phyloP scores from a whole-genome alignment of 2,113 vertebrate genomes.

The Syrmaticus mikado region DNA sequence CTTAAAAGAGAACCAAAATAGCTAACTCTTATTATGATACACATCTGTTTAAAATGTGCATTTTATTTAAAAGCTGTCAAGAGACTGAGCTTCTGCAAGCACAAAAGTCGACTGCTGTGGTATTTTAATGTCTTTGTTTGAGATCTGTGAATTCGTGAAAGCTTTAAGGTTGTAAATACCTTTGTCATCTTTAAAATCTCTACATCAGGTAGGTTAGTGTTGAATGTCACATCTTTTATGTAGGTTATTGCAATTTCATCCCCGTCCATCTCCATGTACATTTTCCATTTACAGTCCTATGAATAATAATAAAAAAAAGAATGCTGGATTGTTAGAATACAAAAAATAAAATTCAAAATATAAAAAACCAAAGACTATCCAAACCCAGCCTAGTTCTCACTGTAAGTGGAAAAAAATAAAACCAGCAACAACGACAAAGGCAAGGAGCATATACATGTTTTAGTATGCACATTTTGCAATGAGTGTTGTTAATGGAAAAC shows the following conservation, averaged over 20 bases:
- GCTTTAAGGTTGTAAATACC: slow-evolving; percentile 84
- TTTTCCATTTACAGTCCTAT: slow-evolving; percentile 99
- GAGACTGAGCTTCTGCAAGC: slow-evolving; percentile 68
- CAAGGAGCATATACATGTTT: not conserved
- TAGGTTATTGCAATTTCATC: slow-evolving; percentile 96
- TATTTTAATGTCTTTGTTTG: slow-evolving; percentile 83
- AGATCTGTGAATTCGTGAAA: slow-evolving; percentile 75
- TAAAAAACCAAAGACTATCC: not conserved
- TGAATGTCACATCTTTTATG: slow-evolving; percentile 98
- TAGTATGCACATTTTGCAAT: not conserved
- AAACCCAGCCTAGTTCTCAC: not conserved
- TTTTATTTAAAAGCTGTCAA: slow-evolving; percentile 77
- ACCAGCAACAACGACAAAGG: fast-evolving
- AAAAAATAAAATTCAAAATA: slow-evolving; percentile 1
- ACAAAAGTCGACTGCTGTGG: slow-evolving; percentile 80
- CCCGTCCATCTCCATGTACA: slow-evolving; percentile 98
- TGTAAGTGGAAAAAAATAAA: not conserved
- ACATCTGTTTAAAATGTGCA: slow-evolving; percentile 79
- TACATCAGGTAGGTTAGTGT: slow-evolving; percentile 86
- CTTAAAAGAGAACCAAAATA: slow-evolving; percentile 54
- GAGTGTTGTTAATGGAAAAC: not conserved
- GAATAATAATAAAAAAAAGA: slow-evolving; percentile 78
- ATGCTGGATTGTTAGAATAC: slow-evolving; percentile 62
- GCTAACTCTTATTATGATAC: slow-evolving; percentile 73
- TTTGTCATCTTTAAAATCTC: slow-evolving; percentile 94